phyloP scores from a whole-genome alignment of 2,113 vertebrate species.

The Anarrhichthys ocellatus region DNA sequence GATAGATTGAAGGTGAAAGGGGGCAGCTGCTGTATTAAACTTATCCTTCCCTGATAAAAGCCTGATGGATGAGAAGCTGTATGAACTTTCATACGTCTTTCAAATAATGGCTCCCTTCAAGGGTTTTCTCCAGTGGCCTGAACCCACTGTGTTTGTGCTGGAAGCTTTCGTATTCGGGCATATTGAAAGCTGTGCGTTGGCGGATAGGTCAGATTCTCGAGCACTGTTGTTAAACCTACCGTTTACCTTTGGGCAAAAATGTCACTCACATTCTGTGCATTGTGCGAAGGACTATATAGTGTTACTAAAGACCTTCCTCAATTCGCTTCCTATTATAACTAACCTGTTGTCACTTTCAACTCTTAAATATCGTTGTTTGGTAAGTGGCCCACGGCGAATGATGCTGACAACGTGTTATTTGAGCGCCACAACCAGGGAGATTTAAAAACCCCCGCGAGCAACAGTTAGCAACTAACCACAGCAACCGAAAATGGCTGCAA shows the following conservation, averaged over 20 bases:
- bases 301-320: neutral
- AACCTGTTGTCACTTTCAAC: neutral
- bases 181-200: neutral
- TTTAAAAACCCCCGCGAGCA: too few species aligned
- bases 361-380: too few species aligned
- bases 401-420: too few species aligned
- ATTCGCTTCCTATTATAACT: neutral
- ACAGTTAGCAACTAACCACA: too few species aligned
- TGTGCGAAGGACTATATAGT: neutral
- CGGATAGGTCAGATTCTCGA: neutral
- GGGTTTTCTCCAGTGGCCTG: conserved; percentile 11
- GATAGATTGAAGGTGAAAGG: conserved; percentile 64
- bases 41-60: conserved; percentile 51
- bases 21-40: conserved; percentile 62
- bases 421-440: too few species aligned
- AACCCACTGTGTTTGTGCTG: neutral
- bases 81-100: conserved; percentile 42
- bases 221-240: neutral
- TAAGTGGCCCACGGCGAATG: too few species aligned
- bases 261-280: neutral
- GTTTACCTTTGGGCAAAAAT: neutral
- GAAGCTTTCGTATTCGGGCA: neutral
- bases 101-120: conserved; percentile 27
- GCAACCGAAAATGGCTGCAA: too few species aligned
- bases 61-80: conserved; percentile 55